Base-by-base conservation (phyloP, 2,113 vertebrate genomes). In the Hydrolagus affinis region DNA sequence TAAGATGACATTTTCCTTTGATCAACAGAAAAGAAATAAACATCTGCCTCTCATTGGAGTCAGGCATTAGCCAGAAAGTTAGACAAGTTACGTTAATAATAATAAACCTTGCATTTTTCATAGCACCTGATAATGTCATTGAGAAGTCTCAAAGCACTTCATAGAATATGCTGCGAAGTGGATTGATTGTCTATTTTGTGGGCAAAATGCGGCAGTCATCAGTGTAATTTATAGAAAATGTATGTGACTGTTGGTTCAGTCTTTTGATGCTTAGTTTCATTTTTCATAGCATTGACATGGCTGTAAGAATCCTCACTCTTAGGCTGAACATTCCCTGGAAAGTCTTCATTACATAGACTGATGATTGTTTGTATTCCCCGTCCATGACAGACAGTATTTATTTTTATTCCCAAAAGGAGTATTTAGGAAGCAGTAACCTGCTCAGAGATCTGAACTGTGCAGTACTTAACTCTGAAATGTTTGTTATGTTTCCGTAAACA, bases 401-500 rank as follows among this genome's bases (percentile, higher is more conserved):
- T 86, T 89, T 86, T 56, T 0, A 59, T 4, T 86, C 80, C 70
- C 85, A 23, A 25, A 56, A 85, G 85, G 64, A 56, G 66, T 78
- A 83, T 32, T 75, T 64, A 21, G 87, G 87, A 88, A 78, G 72
- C 68, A 87, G 87, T 74, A 87, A 89, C 85, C 85, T 88, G 88
- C 89, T 88, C 85, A 0, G 88, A 86, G 88, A 89, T 86, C 86
- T 86, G 78, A 70, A 70, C 62, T 68, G 85, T 7, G 87, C 66
- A 62, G 85, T 86, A 70, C 85, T 89, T 86, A 86, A 87, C 86
- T 73, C 85, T 86, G 87, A 90, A 88, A 85, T 89, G 89, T 91
- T 91, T 91, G 86, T 85, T 85, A 86, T 90, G 89, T 90, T 90
- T 93, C 89, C 91, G 90, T 91, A 91, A 93, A 93, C 90, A 91